phyloP scores from a whole-genome alignment of 2,888 invertebrate genomes.

The Thereva unica region DNA sequence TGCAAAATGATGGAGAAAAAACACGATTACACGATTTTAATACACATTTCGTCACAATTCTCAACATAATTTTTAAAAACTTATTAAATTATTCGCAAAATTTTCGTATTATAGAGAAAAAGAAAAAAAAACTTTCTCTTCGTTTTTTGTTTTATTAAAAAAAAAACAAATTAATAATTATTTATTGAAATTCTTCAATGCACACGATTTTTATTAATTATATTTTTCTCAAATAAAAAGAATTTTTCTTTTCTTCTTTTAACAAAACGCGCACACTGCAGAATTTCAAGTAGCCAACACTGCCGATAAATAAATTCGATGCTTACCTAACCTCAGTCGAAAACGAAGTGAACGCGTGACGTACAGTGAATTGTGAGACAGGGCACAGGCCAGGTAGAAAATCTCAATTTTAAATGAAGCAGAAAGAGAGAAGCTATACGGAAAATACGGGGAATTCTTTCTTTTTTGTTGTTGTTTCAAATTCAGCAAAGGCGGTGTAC shows the following conservation, averaged over 20 bases:
- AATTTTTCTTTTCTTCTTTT: background rate
- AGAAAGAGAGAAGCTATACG: too few relatives aligned
- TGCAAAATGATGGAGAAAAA: conserved; percentile 7
- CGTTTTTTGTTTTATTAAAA: background rate
- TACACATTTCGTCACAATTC: conserved; percentile 13
- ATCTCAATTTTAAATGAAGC: too few relatives aligned
- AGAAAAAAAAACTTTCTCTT: too few relatives aligned
- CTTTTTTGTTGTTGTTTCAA: too few relatives aligned
- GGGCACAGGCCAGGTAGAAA: too few relatives aligned
- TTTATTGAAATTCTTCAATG: background rate
- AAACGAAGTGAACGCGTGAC: conserved; percentile 11
- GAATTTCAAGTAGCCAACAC: background rate
- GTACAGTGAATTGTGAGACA: too few relatives aligned
- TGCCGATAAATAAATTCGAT: background rate
- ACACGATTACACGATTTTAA: conserved; percentile 24
- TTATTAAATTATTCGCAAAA: too few relatives aligned
- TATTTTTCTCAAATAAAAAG: background rate
- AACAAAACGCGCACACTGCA: background rate
- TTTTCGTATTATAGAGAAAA: too few relatives aligned
- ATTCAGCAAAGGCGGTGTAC: too few relatives aligned
- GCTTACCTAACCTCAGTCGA: conserved; percentile 35
- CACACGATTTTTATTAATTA: background rate
- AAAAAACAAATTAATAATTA: background rate
- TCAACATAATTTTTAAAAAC: conserved; percentile 11
- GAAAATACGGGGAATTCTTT: too few relatives aligned